A percentile compares a stretch with the other conserved stretches of the same genome.
Conservation (phyloP, 2,113 vertebrate genomes). For the Austrofundulus limnaeus region DNA sequence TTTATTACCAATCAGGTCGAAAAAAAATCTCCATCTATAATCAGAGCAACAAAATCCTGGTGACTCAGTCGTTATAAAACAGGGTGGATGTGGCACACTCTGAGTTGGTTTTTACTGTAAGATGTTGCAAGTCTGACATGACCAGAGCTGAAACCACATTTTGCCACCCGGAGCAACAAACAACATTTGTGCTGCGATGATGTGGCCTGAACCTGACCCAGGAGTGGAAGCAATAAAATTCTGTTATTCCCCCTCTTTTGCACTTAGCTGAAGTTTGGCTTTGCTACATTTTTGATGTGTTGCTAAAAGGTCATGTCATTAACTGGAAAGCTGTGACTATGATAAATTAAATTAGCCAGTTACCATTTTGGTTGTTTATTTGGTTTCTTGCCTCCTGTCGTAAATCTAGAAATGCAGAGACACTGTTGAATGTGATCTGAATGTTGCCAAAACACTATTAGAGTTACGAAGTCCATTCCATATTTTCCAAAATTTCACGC, state of each 20-base stretch:
- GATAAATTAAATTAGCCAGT: constrained; percentile 15
- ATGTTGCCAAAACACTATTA: too few species aligned
- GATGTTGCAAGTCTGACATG: constrained; percentile 49
- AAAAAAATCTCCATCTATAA: constrained; percentile 25
- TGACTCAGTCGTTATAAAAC: constrained; percentile 24
- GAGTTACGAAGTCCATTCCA: too few species aligned
- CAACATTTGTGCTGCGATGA: constrained; percentile 27
- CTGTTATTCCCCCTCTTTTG: constrained; percentile 34
- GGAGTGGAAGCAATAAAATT: constrained; percentile 57
- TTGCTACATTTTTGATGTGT: constrained; percentile 43
- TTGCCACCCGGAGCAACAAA: constrained; percentile 55
- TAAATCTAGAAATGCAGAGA: too few species aligned
- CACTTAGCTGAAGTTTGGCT: constrained; percentile 31
- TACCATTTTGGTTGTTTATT: constrained; percentile 27
- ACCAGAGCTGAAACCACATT: constrained; percentile 55
- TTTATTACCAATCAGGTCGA: constrained; percentile 18
- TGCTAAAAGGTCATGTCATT: constrained; percentile 42
- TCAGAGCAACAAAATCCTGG: constrained; percentile 13
- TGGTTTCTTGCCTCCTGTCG: neutral
- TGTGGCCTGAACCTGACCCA: constrained; percentile 28
- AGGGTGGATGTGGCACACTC: constrained; percentile 47
- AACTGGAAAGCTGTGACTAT: constrained; percentile 36
- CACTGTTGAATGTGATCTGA: too few species aligned
- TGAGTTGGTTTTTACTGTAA: constrained; percentile 49
- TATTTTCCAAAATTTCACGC: too few species aligned